Percentiles rank a stretch among this genome's conserved stretches.
Conservation (phyloP, 2,888 invertebrate genomes). For the Pristionchus japonicus region DNA sequence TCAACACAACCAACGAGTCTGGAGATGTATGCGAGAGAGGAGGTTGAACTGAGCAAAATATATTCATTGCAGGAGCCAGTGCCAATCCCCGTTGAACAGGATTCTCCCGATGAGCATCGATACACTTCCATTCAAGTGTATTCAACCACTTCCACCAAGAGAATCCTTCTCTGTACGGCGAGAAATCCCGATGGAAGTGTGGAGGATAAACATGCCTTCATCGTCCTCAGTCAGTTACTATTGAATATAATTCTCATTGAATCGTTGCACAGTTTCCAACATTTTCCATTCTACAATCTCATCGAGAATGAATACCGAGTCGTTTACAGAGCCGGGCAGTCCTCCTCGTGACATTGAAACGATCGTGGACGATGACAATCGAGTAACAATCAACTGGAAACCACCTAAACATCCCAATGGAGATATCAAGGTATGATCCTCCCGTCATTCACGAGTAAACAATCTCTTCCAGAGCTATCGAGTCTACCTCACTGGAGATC, state of each 20-base stretch:
- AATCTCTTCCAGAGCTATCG: conserved; percentile 64
- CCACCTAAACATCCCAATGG: conserved; percentile 73
- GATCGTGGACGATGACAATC: conserved; percentile 72
- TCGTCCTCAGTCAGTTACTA: conserved; percentile 65
- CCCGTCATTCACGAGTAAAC: background rate
- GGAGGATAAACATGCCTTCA: conserved; percentile 66
- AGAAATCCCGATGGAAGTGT: conserved; percentile 72
- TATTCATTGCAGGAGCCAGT: conserved; percentile 63
- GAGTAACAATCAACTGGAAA: conserved; percentile 71
- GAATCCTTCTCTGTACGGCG: conserved; percentile 71
- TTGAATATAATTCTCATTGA: no score
- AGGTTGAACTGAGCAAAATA: no score
- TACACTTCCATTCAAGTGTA: conserved; percentile 70
- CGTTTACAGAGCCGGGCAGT: conserved; percentile 69
- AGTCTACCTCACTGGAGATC: conserved; percentile 73
- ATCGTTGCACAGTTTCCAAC: no score
- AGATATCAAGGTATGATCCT: conserved; percentile 59
- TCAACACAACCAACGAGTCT: conserved; percentile 64
- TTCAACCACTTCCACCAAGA: conserved; percentile 67
- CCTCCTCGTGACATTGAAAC: conserved; percentile 67
- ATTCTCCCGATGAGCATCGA: conserved; percentile 60
- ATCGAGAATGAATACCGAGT: no score
- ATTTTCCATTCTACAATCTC: no score
- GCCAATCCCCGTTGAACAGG: conserved; percentile 63
- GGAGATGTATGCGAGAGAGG: conserved; percentile 56